Evolutionary conservation across 37 sponge, comb jelly and placozoan genomes (phyloP).

Genomic region (Dysidea cf. avara): DNA sequence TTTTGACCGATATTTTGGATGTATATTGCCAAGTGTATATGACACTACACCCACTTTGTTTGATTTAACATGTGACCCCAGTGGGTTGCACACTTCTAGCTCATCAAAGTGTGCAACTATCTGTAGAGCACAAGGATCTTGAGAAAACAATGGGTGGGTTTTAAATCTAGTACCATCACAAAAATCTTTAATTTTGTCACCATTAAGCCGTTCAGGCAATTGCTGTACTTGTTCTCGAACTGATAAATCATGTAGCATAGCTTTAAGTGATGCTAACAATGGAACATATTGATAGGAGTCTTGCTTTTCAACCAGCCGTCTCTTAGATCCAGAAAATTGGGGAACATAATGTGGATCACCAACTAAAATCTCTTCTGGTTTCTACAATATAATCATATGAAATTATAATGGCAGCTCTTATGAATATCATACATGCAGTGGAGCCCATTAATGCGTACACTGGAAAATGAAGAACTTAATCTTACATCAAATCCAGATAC

Average conservation of each 20-base stretch:
- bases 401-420: no score
- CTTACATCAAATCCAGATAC: not conserved
- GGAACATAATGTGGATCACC: conserved; percentile 15
- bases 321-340: conserved; percentile 24
- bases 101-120: conserved; percentile 49
- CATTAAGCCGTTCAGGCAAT: not conserved
- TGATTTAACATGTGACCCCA: conserved; percentile 27
- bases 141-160: conserved; percentile 14
- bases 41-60: conserved; percentile 36
- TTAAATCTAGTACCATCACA: conserved; percentile 32
- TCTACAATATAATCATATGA: conserved; percentile 19
- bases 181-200: conserved; percentile 19
- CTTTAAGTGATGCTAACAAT: conserved; percentile 3
- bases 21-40: conserved; percentile 39
- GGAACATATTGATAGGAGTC: conserved; percentile 49
- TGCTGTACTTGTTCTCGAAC: conserved; percentile 11
- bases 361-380: conserved; percentile 25
- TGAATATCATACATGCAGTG: no score
- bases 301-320: conserved; percentile 1
- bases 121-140: conserved; percentile 37
- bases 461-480: not conserved
- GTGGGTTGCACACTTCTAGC: conserved; percentile 36
- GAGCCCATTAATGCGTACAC: not conserved
- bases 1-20: conserved; percentile 31
- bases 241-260: conserved; percentile 10